Evolutionary conservation across 2,888 invertebrate genomes (phyloP).

Genomic region (Lysandra bellargus): DNA sequence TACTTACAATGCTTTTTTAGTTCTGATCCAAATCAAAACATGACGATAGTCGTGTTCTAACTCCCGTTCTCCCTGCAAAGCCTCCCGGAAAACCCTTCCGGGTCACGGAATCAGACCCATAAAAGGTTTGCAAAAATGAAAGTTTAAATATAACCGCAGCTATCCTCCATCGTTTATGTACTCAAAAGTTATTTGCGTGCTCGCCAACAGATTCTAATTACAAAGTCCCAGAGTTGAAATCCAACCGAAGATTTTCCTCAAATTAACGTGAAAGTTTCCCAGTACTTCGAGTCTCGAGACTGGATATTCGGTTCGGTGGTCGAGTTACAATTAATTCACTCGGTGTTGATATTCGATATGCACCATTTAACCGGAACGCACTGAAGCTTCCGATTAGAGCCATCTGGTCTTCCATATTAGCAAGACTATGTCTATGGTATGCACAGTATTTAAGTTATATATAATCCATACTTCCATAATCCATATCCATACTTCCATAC

Average conservation of each 20-base stretch:
- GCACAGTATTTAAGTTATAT: neutral
- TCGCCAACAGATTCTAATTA: slow-evolving; percentile 29
- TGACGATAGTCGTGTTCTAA: neutral
- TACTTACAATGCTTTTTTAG: neutral
- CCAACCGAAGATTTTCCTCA: slow-evolving; percentile 29
- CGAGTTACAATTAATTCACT: slow-evolving; percentile 31
- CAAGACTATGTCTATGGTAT: neutral
- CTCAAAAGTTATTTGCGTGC: slow-evolving; percentile 27
- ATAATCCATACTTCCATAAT: too few species aligned
- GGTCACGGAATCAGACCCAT: neutral
- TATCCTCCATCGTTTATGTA: slow-evolving; percentile 1
- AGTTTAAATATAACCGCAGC: neutral
- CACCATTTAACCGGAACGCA: slow-evolving; percentile 18
- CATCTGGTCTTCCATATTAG: neutral
- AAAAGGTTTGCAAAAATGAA: neutral
- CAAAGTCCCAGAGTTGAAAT: slow-evolving; percentile 23
- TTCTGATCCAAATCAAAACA: neutral
- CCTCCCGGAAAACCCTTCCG: neutral
- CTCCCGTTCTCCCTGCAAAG: neutral
- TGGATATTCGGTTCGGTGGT: slow-evolving; percentile 22
- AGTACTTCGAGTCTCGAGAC: slow-evolving; percentile 8
- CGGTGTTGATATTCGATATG: slow-evolving; percentile 27
- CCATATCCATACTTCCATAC: too few species aligned
- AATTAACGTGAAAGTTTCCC: slow-evolving; percentile 20
- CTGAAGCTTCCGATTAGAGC: neutral